Evolutionary conservation across 2,888 invertebrate species (phyloP).

Genomic region (Caprella mutica): DNA sequence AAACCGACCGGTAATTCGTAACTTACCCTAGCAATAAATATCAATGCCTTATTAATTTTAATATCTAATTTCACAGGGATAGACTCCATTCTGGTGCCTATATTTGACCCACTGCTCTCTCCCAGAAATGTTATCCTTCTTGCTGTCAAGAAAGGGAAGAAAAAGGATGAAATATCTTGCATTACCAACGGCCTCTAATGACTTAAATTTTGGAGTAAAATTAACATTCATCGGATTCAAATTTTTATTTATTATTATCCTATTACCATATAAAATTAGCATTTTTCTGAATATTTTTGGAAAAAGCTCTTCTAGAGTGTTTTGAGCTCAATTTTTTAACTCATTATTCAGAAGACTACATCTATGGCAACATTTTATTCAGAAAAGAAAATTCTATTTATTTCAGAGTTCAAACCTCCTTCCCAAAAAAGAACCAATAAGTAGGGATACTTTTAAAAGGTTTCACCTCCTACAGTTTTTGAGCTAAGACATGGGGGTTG

Average conservation of each 20-base stretch:
- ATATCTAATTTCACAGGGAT: conserved; percentile 10
- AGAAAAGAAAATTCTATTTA: too few species aligned
- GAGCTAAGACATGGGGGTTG: too few species aligned
- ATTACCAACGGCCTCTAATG: neutral
- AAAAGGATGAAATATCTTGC: neutral
- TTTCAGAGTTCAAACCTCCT: too few species aligned
- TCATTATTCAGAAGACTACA: too few species aligned
- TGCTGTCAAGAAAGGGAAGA: neutral
- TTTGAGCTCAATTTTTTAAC: too few species aligned
- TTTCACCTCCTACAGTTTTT: too few species aligned
- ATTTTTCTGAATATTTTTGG: neutral
- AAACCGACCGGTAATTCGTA: too few species aligned
- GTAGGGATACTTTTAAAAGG: too few species aligned
- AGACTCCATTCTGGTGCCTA: conserved; percentile 16
- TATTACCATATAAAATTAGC: neutral
- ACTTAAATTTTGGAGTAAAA: neutral
- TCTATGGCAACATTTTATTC: too few species aligned
- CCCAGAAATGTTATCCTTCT: conserved; percentile 17
- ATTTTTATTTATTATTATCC: neutral
- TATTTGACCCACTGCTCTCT: conserved; percentile 19
- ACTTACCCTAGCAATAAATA: too few species aligned
- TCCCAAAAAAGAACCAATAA: too few species aligned
- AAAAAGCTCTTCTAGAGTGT: too few species aligned
- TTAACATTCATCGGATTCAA: neutral
- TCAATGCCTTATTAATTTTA: neutral